Base-by-base conservation (phyloP, 2,797 vertebrate genomes). In the Sebastes vulpes region DNA sequence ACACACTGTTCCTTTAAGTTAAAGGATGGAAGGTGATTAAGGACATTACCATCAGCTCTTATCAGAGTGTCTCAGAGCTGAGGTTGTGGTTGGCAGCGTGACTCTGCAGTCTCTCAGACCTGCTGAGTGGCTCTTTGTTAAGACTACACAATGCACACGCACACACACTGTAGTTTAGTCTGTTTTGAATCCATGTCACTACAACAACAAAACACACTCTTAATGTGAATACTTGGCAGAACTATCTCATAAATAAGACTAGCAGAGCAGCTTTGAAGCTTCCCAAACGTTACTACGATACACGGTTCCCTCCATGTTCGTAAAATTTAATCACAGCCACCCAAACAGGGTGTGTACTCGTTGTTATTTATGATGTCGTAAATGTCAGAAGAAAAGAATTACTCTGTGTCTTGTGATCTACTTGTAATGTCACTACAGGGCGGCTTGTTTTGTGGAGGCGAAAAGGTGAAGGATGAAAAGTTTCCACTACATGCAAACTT, bases 41-140 rank as follows among this genome's bases (percentile, higher is more conserved):
- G 46, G 12, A n/a, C 0, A 50, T 50, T 8, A 81, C 35, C 48
- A 64, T 81, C 63, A 58, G 70, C 29, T 74, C 20, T 80, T 87
- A 83, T 83, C 72, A 3, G 70, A 68, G 63, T 16, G 60, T 80
- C 63, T 77, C 76, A 61, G 80, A 53, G 73, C 66, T 12, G 64
- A 73, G 32, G 50, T 54, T 11, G 35, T 7, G 14, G 78, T 54
- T 52, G 61, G 61, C 72, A 84, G 64, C 18, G 16, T 84, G 82
- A 87, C 74, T 74, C 65, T 79, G 81, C 83, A 83, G 63, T 46
- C 77, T 75, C 48, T 61, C 31, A 60, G 58, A 72, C 74, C 83
- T 85, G 85, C 72, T 77, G 66, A 81, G 63, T 79, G 68, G 53
- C 60, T 83, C 72, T 77, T 87, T 88, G 74, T 87, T 65, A 26